phyloP scores from a whole-genome alignment of 2,797 vertebrate genomes.

The Sebastes goodei region DNA sequence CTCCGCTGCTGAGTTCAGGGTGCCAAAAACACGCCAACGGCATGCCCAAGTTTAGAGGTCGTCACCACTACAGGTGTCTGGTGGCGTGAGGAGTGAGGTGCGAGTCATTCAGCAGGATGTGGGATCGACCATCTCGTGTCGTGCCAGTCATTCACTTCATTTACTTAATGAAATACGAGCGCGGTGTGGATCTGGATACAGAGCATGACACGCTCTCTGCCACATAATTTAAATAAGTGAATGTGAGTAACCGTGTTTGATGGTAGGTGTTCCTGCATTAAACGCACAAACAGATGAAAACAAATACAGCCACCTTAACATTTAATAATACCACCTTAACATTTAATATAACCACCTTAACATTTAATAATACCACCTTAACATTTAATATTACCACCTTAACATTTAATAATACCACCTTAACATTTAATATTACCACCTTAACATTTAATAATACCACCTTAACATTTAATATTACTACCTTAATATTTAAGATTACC shows the following conservation, averaged over 20 bases:
- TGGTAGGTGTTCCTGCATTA: background rate
- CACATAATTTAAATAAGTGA: constrained; percentile 5
- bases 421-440: too few relatives aligned
- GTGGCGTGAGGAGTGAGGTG: background rate
- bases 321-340: too few relatives aligned
- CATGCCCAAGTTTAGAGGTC: constrained; percentile 3
- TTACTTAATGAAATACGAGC: constrained; percentile 29
- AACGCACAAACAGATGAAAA: background rate
- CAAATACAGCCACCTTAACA: background rate
- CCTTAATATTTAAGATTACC: background rate
- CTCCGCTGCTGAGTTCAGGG: background rate
- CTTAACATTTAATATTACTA: background rate
- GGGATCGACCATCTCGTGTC: background rate
- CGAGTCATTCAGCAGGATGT: constrained; percentile 25
- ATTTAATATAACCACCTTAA: too few relatives aligned
- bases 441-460: background rate
- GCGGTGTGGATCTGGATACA: background rate
- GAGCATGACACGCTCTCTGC: background rate
- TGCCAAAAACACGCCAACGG: background rate
- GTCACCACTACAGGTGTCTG: constrained; percentile 14
- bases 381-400: too few relatives aligned
- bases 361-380: too few relatives aligned
- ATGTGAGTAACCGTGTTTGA: background rate
- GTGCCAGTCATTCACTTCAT: constrained; percentile 11
- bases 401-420: too few relatives aligned